A percentile compares a stretch with the other conserved stretches of the same genome.
These are phyloP conservation scores for Actenoides hombroni DNA, from an alignment of 2,113 vertebrate species.

Conservation along the genomic window DNA sequence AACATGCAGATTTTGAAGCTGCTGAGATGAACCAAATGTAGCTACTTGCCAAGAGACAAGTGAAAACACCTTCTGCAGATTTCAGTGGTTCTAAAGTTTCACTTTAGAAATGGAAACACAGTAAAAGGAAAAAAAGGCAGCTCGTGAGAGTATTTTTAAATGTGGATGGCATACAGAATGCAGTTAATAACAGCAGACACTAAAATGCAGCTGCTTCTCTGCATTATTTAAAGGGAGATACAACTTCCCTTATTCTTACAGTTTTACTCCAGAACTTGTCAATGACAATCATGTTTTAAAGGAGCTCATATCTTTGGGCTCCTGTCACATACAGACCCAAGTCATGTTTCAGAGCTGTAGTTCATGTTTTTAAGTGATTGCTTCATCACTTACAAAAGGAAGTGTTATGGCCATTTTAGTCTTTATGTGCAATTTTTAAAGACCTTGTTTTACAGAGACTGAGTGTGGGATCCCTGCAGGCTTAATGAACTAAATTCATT, in stretches of 20 bases:
- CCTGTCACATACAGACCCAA: background rate
- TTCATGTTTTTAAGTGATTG: background rate
- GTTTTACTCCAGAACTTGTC: background rate
- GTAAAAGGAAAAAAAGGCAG: background rate
- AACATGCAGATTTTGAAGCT: background rate
- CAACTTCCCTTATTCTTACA: background rate
- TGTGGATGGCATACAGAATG: background rate
- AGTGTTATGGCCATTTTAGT: background rate
- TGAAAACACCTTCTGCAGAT: background rate
- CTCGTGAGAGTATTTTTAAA: background rate
- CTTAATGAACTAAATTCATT: conserved; percentile 49
- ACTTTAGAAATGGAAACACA: background rate
- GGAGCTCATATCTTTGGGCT: background rate
- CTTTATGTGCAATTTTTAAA: background rate
- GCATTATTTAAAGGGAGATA: background rate
- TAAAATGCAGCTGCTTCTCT: background rate
- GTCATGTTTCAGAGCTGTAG: rapidly evolving
- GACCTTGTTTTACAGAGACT: conserved; percentile 2
- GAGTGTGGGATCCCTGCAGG: background rate
- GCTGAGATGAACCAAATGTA: background rate
- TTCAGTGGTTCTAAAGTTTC: background rate
- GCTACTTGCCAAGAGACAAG: background rate
- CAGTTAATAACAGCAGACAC: background rate
- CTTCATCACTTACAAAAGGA: background rate
- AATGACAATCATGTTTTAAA: background rate